These are phyloP conservation scores for Aurelia sp. DNA, from an alignment of 30 jellyfish, hydroid and myxozoan genomes.

Conservation along the genomic window DNA sequence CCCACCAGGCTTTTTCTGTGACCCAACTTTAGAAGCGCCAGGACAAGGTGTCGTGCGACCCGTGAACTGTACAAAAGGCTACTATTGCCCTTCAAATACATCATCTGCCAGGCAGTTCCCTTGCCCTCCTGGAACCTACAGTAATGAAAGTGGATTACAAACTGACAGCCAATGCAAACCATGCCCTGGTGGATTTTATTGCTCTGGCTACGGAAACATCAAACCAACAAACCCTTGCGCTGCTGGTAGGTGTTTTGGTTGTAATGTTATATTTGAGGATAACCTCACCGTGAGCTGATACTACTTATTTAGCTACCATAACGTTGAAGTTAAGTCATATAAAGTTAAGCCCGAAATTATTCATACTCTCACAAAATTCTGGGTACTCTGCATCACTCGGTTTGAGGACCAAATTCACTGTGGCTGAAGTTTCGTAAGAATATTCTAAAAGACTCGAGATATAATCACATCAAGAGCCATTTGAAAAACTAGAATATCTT, in stretches of 20 bases:
- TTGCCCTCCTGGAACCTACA: slow-evolving; percentile 93
- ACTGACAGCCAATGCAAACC: slow-evolving; percentile 73
- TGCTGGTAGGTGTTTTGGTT: slow-evolving; percentile 63
- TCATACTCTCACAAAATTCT: no score
- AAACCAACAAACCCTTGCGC: slow-evolving; percentile 92
- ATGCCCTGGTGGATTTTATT: slow-evolving; percentile 89
- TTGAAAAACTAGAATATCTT: no score
- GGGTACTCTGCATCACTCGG: no score
- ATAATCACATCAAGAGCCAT: no score
- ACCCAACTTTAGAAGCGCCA: slow-evolving; percentile 80
- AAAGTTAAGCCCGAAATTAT: no score
- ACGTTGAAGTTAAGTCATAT: no score
- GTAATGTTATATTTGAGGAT: no score
- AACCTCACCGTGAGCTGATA: no score
- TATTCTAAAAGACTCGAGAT: no score
- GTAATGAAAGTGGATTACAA: slow-evolving; percentile 76
- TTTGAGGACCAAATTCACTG: no score
- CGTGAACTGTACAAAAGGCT: slow-evolving; percentile 82
- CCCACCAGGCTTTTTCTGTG: slow-evolving; percentile 92
- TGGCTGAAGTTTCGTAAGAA: no score
- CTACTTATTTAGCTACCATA: no score
- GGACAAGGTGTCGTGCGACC: slow-evolving; percentile 93
- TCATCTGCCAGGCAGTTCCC: slow-evolving; percentile 85
- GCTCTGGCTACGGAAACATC: slow-evolving; percentile 83
- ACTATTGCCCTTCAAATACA: slow-evolving; percentile 90